Evolutionary conservation across 2,888 invertebrate genomes (phyloP), one percentile per base, ranked within the genome.

Genomic region (Synanthedon tipuliformis): DNA sequence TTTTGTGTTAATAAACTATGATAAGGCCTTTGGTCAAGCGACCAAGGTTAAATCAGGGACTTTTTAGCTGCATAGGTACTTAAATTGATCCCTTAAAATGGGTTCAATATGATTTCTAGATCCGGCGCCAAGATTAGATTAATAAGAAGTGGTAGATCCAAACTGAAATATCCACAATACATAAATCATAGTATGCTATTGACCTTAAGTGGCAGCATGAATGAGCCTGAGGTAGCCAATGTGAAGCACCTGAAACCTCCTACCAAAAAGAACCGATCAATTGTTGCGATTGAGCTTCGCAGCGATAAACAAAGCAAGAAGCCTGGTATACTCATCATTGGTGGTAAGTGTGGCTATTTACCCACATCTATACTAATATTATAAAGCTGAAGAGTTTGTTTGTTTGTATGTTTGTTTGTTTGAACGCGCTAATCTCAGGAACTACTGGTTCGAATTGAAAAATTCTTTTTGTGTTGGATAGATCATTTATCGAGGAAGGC

Each of bases 271-370:
- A 86, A 86, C 53, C 69, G 76, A 1, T 74, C 66, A 41, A 66
- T 87, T 10, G 34, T 80, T 16, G 78, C 84, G 7, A 54, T 87
- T n/a, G 80, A 85, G 57, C 63, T 87, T 40, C 75, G 70, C 7
- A 86, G 84, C 57, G 87, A 87, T 51, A 69, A 57, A 23, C 68
- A 70, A 23, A 78, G 71, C 55, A 76, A 62, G 48, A 87, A 87
- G 57, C 86, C 85, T 27, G 87, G 87, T 15, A 83, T 87, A 58
- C 73, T 86, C 10, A 64, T 87, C 11, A 63, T 86, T 55, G 86
- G 79, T 67, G 81, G 86, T 82, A 61, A 54, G 50, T 54, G 34
- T 10, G 34, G 10, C 34, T 34, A 10, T 10, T 34, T 34, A 27
- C 27, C 34, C 10, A 34, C 8, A 34, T 34, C 16, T 2, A 2